phyloP scores from a whole-genome alignment of 2,113 vertebrate genomes.

The Hiodon tergisus region DNA sequence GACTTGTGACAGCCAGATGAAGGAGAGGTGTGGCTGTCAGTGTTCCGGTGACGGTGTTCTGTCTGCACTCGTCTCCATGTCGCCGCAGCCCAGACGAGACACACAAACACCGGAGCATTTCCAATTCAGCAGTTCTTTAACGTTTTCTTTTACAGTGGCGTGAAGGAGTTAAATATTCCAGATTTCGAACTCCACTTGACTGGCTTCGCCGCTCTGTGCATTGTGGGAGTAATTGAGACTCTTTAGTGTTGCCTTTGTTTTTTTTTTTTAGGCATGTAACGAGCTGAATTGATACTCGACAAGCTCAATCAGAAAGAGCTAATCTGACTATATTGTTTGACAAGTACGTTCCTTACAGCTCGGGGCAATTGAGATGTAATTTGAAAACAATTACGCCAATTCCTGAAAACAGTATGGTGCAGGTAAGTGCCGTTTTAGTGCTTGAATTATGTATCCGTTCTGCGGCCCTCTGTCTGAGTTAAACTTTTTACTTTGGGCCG shows the following conservation, averaged over 20 bases:
- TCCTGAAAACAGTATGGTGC: constrained; percentile 67
- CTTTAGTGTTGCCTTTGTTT: constrained; percentile 59
- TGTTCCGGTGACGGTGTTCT: too few species aligned
- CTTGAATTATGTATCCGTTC: constrained; percentile 35
- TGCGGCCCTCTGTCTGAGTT: constrained; percentile 46
- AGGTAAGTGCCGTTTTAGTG: constrained; percentile 58
- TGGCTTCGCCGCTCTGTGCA: constrained; percentile 53
- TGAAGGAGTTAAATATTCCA: constrained; percentile 60
- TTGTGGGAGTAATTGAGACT: constrained; percentile 62
- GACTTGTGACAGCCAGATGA: too few species aligned
- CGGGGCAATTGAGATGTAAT: constrained; percentile 63
- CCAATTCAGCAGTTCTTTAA: too few species aligned
- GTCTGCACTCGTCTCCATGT: too few species aligned
- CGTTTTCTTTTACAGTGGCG: not conserved
- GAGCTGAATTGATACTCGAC: constrained; percentile 61
- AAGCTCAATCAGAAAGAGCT: constrained; percentile 70
- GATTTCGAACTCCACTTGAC: constrained; percentile 35
- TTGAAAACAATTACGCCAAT: constrained; percentile 69
- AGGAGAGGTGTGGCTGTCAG: too few species aligned
- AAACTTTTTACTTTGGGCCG: constrained; percentile 35
- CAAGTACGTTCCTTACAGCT: constrained; percentile 61
- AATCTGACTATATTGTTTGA: constrained; percentile 73
- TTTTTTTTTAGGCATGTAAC: constrained; percentile 63
- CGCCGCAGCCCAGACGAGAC: too few species aligned
- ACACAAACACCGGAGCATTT: too few species aligned